Base-by-base conservation (phyloP, 1,140 invertebrate genomes). In the Saccostrea glomerata region DNA sequence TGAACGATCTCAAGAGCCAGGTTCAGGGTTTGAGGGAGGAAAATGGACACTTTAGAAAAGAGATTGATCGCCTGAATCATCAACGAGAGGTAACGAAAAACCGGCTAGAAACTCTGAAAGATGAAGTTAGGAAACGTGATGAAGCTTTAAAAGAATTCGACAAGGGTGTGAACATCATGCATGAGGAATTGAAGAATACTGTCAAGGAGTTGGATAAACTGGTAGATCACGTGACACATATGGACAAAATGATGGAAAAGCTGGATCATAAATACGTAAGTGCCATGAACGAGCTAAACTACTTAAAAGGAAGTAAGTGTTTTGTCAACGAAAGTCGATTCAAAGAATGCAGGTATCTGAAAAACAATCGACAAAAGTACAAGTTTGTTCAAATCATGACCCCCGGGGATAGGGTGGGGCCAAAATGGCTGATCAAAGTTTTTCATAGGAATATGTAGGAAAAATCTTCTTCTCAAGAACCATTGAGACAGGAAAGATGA, bases 1-100 rank as follows among this genome's bases (percentile, higher is more conserved):
- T 77, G 25, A 77, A 77, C 25, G 70, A 77, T 30, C 70, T 77
- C 70, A 25, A 77, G 30, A 77, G 25, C 25, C 70, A 77, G 30
- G 70, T 25, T 2, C 23, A 77, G 0, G 25, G 23, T 36, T 13
- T 30, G 25, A 77, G 15, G 25, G 30, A 36, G 15, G 70, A 77
- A 36, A 77, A 77, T 77, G 25, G 30, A 77, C 9, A 5, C 13
- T 36, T 77, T 30, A 23, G 70, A 17, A 25, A 30, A 36, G 70
- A 77, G 13, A 77, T 77, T 15, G 30, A 77, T 17, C 70, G 25
- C 17, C 25, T 77, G 25, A 15, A 77, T 30, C 70, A 77, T 0
- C 70, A 77, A 30, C 70, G 15, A 17, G 30, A 77, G 5, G 11
- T 77, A 6, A 77, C 5, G 25, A 77, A 77, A 36, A 30, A 30